Percentiles rank a stretch among this genome's conserved stretches.
phyloP scores from a whole-genome alignment of 2,888 invertebrate genomes.

The Argynnis bischoffii region DNA sequence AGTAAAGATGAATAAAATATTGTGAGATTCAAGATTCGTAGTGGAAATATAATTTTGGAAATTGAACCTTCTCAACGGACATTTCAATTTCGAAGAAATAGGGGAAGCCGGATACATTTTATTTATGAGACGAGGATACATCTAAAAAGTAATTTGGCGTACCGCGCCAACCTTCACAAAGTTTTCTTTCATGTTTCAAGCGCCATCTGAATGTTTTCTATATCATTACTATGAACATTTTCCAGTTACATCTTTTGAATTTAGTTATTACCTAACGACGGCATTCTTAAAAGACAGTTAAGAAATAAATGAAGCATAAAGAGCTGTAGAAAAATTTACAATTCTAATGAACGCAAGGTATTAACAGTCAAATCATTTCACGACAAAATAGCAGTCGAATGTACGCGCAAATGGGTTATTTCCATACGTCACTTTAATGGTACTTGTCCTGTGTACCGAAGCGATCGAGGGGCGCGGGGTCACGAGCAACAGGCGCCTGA shows the following conservation, averaged over 20 bases:
- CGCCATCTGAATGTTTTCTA: slow-evolving; percentile 17
- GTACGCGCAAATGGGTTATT: slow-evolving; percentile 39
- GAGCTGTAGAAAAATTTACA: too few relatives aligned
- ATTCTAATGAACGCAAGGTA: too few relatives aligned
- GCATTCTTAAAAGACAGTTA: too few relatives aligned
- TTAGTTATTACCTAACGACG: too few relatives aligned
- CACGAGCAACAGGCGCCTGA: slow-evolving; percentile 76
- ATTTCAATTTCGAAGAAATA: slow-evolving; percentile 27
- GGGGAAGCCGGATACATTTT: slow-evolving; percentile 18
- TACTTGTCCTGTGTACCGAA: slow-evolving; percentile 45
- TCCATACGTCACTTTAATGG: slow-evolving; percentile 57
- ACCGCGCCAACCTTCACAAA: neutral
- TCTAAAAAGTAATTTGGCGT: slow-evolving; percentile 12
- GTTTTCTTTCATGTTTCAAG: slow-evolving; percentile 7
- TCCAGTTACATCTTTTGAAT: too few relatives aligned
- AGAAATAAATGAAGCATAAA: too few relatives aligned
- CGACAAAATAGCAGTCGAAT: slow-evolving; percentile 23
- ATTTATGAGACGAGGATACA: slow-evolving; percentile 20
- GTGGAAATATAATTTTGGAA: slow-evolving; percentile 21
- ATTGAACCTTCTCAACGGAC: slow-evolving; percentile 17
- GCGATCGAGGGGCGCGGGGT: slow-evolving; percentile 42
- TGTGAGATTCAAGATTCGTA: slow-evolving; percentile 4
- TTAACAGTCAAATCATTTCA: slow-evolving; percentile 5
- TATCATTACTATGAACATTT: neutral
- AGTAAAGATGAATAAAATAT: neutral